Evolutionary conservation across 2,113 vertebrate genomes (phyloP).

Genomic region (Ancistrus triradiatus): DNA sequence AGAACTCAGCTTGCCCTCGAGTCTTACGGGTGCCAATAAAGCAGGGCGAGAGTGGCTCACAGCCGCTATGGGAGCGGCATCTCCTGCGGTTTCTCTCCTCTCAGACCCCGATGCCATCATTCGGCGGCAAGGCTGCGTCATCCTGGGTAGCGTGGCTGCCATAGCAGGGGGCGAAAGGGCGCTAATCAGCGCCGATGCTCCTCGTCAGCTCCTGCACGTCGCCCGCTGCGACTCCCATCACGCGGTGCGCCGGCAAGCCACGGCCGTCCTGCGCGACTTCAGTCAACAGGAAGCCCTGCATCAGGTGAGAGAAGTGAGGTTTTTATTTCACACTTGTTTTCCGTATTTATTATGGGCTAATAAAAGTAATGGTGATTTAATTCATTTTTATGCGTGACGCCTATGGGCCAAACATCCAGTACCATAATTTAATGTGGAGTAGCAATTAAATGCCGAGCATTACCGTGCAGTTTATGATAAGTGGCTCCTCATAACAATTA

Average conservation of each 20-base stretch:
- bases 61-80: slow-evolving; percentile 50
- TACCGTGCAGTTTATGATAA: slow-evolving; percentile 8
- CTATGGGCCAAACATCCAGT: slow-evolving; percentile 2
- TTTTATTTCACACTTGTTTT: neutral
- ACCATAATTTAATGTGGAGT: neutral
- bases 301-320: slow-evolving; percentile 54
- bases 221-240: slow-evolving; percentile 61
- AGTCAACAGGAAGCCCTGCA: slow-evolving; percentile 53
- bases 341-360: slow-evolving; percentile 8
- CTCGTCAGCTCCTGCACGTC: slow-evolving; percentile 51
- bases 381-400: neutral
- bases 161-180: slow-evolving; percentile 41
- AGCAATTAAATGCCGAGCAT: slow-evolving; percentile 27
- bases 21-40: slow-evolving; percentile 8
- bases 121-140: slow-evolving; percentile 62
- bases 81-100: slow-evolving; percentile 50
- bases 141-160: slow-evolving; percentile 57
- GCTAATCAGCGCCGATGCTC: slow-evolving; percentile 51
- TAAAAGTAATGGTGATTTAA: slow-evolving; percentile 6
- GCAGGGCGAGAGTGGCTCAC: slow-evolving; percentile 52
- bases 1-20: neutral
- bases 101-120: slow-evolving; percentile 60
- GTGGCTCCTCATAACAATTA: slow-evolving; percentile 29
- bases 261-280: slow-evolving; percentile 55
- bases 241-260: slow-evolving; percentile 62